Evolutionary conservation across 2,888 invertebrate genomes (phyloP).

Genomic region (Drosophila mimica): DNA sequence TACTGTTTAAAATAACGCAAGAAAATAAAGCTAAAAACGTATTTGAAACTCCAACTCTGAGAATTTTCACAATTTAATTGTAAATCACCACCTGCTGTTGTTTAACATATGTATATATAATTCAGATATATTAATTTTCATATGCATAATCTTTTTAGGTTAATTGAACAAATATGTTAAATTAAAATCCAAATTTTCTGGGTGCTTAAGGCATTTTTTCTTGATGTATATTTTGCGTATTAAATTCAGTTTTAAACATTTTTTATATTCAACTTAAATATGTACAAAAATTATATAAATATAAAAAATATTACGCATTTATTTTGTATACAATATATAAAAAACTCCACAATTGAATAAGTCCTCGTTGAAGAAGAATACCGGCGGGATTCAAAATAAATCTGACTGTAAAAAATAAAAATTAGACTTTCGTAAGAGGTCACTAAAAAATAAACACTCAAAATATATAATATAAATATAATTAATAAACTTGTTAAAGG

Average conservation of each 20-base stretch:
- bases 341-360: not conserved
- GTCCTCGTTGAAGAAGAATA: not conserved
- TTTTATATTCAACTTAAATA: not conserved
- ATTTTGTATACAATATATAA: not conserved
- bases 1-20: slow-evolving; percentile 8
- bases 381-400: not conserved
- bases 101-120: not conserved
- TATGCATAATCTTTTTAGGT: not conserved
- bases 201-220: not conserved
- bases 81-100: slow-evolving; percentile 6
- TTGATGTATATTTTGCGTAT: not conserved
- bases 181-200: not conserved
- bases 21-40: slow-evolving; percentile 16
- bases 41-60: not conserved
- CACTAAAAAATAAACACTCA: not conserved
- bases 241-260: not conserved
- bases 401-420: not conserved
- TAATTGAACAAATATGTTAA: not conserved
- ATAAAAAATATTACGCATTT: not conserved
- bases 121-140: not conserved
- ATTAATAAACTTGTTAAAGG: not conserved
- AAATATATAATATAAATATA: not conserved
- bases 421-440: not conserved
- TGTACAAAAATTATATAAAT: not conserved
- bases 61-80: slow-evolving; percentile 1